Conservation (phyloP, 1,140 invertebrate genomes). For the Trichonephila clavata region DNA sequence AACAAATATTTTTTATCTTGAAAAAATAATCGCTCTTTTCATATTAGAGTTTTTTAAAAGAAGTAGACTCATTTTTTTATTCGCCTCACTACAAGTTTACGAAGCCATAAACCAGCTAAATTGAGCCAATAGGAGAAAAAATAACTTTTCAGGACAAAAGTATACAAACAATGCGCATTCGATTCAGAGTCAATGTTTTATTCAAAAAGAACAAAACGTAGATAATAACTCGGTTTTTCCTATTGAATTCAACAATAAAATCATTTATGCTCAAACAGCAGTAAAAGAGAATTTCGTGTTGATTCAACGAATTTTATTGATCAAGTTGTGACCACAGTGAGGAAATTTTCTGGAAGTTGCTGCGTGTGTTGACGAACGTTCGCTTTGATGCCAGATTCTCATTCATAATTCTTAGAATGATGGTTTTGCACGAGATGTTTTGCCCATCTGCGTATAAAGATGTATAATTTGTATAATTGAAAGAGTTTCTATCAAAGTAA, state of each 20-base stretch:
- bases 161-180: not conserved
- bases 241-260: not conserved
- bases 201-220: not conserved
- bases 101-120: not conserved
- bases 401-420: not conserved
- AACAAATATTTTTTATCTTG: too few relatives aligned
- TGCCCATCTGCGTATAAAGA: too few relatives aligned
- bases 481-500: too few relatives aligned
- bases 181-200: not conserved
- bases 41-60: too few relatives aligned
- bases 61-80: not conserved
- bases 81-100: not conserved
- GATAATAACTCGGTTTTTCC: not conserved
- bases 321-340: not conserved
- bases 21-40: too few relatives aligned
- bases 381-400: not conserved
- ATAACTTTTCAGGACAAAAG: not conserved
- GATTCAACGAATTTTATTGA: constrained; percentile 10
- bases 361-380: not conserved
- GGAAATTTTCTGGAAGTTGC: not conserved
- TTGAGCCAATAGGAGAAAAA: not conserved
- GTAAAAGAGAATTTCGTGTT: not conserved
- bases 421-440: too few relatives aligned
- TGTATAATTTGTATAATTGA: too few relatives aligned
- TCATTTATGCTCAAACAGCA: not conserved